Evolutionary conservation across 2,113 vertebrate species (phyloP).

Genomic region (Pomatostomus ruficeps): DNA sequence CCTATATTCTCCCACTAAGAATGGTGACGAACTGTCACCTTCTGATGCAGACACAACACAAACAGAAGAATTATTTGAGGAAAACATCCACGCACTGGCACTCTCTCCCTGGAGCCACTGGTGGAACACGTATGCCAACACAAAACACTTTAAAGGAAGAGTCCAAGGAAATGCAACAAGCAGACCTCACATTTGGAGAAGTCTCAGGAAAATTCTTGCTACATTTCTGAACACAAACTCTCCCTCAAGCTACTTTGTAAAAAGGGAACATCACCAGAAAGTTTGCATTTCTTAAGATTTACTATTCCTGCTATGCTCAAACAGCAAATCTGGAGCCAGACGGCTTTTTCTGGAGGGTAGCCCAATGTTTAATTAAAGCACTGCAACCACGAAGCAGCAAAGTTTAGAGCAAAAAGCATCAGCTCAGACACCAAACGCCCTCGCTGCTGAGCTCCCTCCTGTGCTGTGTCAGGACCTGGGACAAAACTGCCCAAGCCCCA

Average conservation of each 20-base stretch:
- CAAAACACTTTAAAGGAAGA: background rate
- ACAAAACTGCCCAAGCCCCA: background rate
- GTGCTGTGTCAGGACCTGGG: background rate
- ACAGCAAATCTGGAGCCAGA: background rate
- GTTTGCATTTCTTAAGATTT: background rate
- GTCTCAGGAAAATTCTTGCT: background rate
- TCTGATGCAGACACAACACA: background rate
- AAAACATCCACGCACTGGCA: background rate
- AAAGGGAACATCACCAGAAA: background rate
- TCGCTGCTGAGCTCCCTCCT: background rate
- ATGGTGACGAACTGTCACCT: background rate
- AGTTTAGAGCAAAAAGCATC: background rate
- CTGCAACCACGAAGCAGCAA: background rate
- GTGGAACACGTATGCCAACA: accelerated
- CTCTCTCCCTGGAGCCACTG: background rate
- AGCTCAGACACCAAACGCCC: background rate
- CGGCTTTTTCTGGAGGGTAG: background rate
- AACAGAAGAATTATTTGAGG: background rate
- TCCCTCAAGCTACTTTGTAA: background rate
- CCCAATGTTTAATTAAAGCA: background rate
- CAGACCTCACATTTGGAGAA: background rate
- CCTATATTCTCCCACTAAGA: background rate
- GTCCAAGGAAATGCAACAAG: background rate
- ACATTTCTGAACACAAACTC: background rate
- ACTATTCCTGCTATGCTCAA: background rate